Evolutionary conservation across 92 coral and sea anemone genomes (phyloP), one percentile per base, ranked within the genome.

Genomic region (Diadumene lineata): DNA sequence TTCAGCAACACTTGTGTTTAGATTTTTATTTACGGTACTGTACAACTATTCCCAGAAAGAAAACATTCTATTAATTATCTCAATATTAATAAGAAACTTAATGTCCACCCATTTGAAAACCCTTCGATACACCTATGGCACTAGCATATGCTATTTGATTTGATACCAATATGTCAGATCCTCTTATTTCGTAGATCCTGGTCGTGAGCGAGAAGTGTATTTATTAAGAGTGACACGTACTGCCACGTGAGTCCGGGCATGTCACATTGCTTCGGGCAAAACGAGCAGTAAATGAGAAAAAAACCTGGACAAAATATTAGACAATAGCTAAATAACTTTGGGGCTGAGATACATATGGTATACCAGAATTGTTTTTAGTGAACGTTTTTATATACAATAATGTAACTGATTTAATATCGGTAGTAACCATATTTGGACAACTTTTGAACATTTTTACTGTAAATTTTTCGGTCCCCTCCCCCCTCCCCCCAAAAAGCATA

Each of bases 331-430:
- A 1, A 62, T 27, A 7, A 30, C 68, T 62, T 21, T 11, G 27
- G 68, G 68, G 65, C 51, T 44, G 10, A 44, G 51, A n/a, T n/a
- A n/a, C n/a, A n/a, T n/a, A n/a, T n/a, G n/a, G 60, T 53, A 15
- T 15, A 15, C 24, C 30, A 1, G 10, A 1, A 18, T 26, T 58
- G 64, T 58, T 58, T 22, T 21, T 58, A 4, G 48, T 38, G 7
- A 6, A 38, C 48, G 6, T 38, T 38, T 38, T 13, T 38, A 38
- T 38, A 38, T 38, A 38, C 48, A 4, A 38, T 38, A 38, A 6
- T 38, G 48, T 13, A 38, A n/a, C n/a, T n/a, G n/a, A n/a, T n/a
- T n/a, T n/a, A n/a, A n/a, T n/a, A n/a, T n/a, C n/a, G n/a, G n/a
- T n/a, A n/a, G n/a, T n/a, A n/a, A n/a, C n/a, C n/a, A n/a, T n/a